Base-by-base conservation (phyloP, 2,888 invertebrate species). In the Catocala sponsa region DNA sequence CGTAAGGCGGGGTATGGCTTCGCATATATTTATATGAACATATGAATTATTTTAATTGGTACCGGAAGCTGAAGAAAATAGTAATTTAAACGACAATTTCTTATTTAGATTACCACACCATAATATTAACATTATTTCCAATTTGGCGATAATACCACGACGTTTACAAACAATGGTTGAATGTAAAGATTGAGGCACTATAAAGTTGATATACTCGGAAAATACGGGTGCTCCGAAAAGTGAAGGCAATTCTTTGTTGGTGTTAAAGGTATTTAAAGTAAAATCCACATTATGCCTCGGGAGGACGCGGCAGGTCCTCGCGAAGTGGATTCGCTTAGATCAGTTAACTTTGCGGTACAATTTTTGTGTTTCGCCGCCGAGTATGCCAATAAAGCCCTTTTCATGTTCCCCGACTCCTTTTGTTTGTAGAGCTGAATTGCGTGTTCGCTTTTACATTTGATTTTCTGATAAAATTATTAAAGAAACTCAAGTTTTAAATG, bases 331-430 rank as follows among this genome's bases (percentile, higher is more conserved):
- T 89, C 86, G 79, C 83, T 89, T 83, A 82, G 85, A 90, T 90
- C 89, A 85, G 89, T 89, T 88, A 89, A 86, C 85, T 83, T 83
- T 84, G 81, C 76, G 71, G 77, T 70, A 71, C 76, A 80, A 81
- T 85, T 85, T 85, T 85, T 88, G 84, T 82, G 80, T 85, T 83
- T 74, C 74, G 68, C 83, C 83, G 86, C 76, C 82, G 80, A 87
- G 81, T 72, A 78, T 76, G 85, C 87, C 83, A 88, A 89, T 90
- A 85, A 89, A 86, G 81, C 72, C 73, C 82, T 84, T 89, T 88
- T 85, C 81, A 84, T 82, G 81, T 79, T 76, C 50, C 56, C 84
- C 86, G 85, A 71, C 82, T 70, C 78, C 82, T 83, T 83, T 84
- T 84, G 83, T 84, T 79, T 78, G 67, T 70, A 55, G 47, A 59